Conservation (phyloP, 1,140 invertebrate genomes). For the Calliphora vicina region DNA sequence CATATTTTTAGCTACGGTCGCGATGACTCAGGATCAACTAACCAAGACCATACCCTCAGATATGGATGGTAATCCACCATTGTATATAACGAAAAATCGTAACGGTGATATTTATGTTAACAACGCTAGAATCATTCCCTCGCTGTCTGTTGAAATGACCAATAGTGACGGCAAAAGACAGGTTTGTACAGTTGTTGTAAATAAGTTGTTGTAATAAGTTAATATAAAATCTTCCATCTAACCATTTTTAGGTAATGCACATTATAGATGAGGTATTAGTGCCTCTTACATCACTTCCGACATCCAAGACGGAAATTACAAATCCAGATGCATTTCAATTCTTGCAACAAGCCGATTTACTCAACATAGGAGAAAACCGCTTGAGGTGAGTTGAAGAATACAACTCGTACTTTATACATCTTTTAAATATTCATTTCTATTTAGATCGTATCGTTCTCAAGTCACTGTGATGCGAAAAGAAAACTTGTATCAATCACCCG, state of each 20-base stretch:
- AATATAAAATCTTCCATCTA: neutral
- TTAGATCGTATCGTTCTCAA: constrained; percentile 77
- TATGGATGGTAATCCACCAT: constrained; percentile 79
- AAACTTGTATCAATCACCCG: constrained; percentile 77
- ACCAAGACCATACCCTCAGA: constrained; percentile 74
- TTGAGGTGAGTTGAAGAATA: constrained; percentile 66
- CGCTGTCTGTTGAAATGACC: constrained; percentile 71
- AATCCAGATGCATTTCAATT: constrained; percentile 83
- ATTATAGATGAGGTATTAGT: constrained; percentile 83
- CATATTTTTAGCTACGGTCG: constrained; percentile 72
- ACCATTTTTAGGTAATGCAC: constrained; percentile 73
- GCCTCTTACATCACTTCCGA: constrained; percentile 70
- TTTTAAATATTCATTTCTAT: constrained; percentile 40
- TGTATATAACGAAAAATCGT: constrained; percentile 77
- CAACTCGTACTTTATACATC: neutral
- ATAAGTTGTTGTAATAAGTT: too few species aligned
- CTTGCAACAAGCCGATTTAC: constrained; percentile 76
- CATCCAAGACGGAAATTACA: constrained; percentile 70
- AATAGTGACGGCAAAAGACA: constrained; percentile 72
- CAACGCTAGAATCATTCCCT: constrained; percentile 76
- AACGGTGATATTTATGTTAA: constrained; percentile 81
- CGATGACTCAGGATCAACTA: constrained; percentile 74
- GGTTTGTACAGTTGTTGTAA: constrained; percentile 64
- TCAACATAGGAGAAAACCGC: constrained; percentile 73
- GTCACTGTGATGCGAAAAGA: constrained; percentile 75